A percentile compares a stretch with the other conserved stretches of the same genome.
Evolutionary conservation across 2,113 vertebrate genomes (phyloP).

Genomic region (Platycercus adscitus): DNA sequence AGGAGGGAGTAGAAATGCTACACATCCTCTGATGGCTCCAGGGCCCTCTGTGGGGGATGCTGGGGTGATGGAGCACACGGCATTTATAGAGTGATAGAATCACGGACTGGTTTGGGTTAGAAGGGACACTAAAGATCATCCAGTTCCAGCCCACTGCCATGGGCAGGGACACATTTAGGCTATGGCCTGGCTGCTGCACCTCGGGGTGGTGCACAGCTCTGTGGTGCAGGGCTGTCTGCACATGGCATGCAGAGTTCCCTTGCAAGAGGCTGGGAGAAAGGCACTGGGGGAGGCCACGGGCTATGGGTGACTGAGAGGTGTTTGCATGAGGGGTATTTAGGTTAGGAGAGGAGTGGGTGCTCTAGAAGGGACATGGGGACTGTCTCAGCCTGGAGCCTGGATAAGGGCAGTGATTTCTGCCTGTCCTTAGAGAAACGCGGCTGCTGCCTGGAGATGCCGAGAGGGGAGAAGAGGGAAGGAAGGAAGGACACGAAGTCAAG

Average conservation of each 20-base stretch:
- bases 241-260: background rate
- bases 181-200: background rate
- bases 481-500: background rate
- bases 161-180: background rate
- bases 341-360: background rate
- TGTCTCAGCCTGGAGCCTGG: background rate
- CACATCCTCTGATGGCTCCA: background rate
- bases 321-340: background rate
- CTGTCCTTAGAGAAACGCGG: background rate
- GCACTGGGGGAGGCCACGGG: fast-evolving
- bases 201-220: fast-evolving
- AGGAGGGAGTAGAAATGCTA: background rate
- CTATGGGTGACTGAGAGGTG: fast-evolving
- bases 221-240: background rate
- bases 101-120: background rate
- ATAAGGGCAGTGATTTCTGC: background rate
- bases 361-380: background rate
- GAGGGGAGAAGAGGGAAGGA: background rate
- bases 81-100: background rate
- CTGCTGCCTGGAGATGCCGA: background rate
- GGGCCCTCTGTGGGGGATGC: background rate
- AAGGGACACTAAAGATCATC: background rate
- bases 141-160: background rate
- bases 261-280: background rate
- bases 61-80: background rate